Base-by-base conservation (phyloP, 64 coral and sea anemone genomes). In the Actinia tenebrosa region DNA sequence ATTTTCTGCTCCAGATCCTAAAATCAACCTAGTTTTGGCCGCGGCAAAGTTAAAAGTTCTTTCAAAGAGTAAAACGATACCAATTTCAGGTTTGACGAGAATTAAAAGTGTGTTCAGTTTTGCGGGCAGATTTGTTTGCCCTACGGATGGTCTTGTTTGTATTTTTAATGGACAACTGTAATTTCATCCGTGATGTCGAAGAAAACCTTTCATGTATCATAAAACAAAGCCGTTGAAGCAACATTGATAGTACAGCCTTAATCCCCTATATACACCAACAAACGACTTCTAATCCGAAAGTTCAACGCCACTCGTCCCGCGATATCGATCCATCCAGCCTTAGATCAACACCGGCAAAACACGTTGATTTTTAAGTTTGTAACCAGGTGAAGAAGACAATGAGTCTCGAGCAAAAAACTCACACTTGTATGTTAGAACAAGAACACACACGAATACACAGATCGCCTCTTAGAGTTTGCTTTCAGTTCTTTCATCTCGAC, bases 131-230 rank as follows among this genome's bases (percentile, higher is more conserved):
- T 81, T 81, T 81, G 79, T 81, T 81, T 81, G 79, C 79, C 45
- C 43, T 81, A 81, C 79, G 50, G 79, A 81, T 81, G 53, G 79
- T 53, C 18, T 81, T 81, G 79, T 81, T 81, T 81, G 79, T 81
- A 53, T 81, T 81, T 81, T 81, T 81, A 81, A 81, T 81, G 79
- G 79, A 81, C 79, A 81, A 81, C 69, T 81, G 79, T 81, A 81
- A 81, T 53, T 37, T 81, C 79, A 81, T 81, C 79, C 79, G 79
- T 53, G 79, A 53, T 81, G 79, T 50, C 45, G 79, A 81, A 81
- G 50, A 45, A 45, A 45, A 81, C 4, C 79, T 81, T 81, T 81
- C 79, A 81, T 50, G 9, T 14, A 53, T 81, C 79, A 45, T 75
- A 42, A 75, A 75, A 75, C 79, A 81, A 81, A 81, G 79, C 43